Percentiles rank a stretch among this genome's conserved stretches.
Evolutionary conservation across 2,888 invertebrate genomes (phyloP).

Genomic region (Leucozona laternaria): DNA sequence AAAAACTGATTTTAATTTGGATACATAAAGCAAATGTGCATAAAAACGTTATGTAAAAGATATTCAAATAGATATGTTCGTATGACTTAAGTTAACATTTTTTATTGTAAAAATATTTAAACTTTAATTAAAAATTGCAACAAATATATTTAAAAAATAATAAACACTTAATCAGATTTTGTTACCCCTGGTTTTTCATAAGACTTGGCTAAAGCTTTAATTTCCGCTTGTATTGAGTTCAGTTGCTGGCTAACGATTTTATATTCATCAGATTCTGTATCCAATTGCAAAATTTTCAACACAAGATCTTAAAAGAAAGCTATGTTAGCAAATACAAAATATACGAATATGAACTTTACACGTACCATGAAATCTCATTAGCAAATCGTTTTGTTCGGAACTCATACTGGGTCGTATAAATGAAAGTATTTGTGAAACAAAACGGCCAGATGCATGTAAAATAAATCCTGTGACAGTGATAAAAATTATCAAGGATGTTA

Average conservation of each 20-base stretch:
- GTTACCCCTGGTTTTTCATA: constrained; percentile 80
- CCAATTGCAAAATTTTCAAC: constrained; percentile 86
- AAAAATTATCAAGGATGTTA: constrained; percentile 91
- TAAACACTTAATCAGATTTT: constrained; percentile 79
- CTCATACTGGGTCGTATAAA: constrained; percentile 89
- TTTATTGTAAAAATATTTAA: constrained; percentile 60
- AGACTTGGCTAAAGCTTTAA: constrained; percentile 79
- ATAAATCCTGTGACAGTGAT: constrained; percentile 91
- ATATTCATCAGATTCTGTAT: constrained; percentile 84
- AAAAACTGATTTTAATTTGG: constrained; percentile 47
- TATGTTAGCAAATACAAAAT: not conserved
- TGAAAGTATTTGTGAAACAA: constrained; percentile 91
- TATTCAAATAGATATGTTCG: not conserved
- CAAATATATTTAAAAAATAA: constrained; percentile 2
- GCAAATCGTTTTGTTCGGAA: constrained; percentile 86
- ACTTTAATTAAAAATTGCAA: constrained; percentile 43
- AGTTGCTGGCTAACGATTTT: constrained; percentile 84
- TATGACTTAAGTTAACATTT: constrained; percentile 20
- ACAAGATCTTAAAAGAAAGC: constrained; percentile 86
- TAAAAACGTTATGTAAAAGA: not conserved
- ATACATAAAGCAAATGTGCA: not conserved
- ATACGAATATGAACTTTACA: not conserved
- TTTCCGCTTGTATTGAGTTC: constrained; percentile 77
- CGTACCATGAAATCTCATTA: constrained; percentile 91
- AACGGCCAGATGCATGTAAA: constrained; percentile 96